A percentile compares a stretch with the other conserved stretches of the same genome.
phyloP scores from a whole-genome alignment of 2,888 invertebrate species.

The Perithous albicinctus region DNA sequence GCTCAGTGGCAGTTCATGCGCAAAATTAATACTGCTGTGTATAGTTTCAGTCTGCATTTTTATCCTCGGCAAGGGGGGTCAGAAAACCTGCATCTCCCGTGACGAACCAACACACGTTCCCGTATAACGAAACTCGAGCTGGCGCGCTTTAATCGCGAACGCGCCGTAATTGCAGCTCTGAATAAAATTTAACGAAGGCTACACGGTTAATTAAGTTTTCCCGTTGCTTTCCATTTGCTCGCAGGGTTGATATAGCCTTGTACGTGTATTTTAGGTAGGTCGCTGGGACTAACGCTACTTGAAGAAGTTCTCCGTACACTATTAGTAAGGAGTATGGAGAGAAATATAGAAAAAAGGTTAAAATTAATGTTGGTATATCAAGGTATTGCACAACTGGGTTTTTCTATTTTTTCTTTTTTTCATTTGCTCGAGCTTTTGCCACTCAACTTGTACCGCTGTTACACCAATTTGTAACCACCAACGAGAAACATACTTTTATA shows the following conservation, averaged over 20 bases:
- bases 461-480: background rate
- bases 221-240: constrained; percentile 62
- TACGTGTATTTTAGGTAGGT: constrained; percentile 13
- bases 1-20: background rate
- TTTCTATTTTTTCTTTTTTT: background rate
- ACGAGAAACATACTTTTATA: background rate
- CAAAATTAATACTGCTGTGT: background rate
- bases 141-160: constrained; percentile 61
- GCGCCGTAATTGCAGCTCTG: constrained; percentile 65
- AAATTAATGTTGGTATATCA: background rate
- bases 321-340: background rate
- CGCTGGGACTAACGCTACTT: background rate
- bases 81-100: constrained; percentile 15
- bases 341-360: background rate
- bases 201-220: constrained; percentile 66
- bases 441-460: background rate
- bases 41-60: constrained; percentile 2
- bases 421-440: background rate
- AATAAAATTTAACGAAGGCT: constrained; percentile 67
- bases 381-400: background rate
- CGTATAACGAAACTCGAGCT: constrained; percentile 60
- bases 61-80: background rate
- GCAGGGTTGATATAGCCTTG: constrained; percentile 20
- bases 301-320: background rate
- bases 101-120: constrained; percentile 45